Conservation (phyloP, 1,140 invertebrate species). For the Antheraea mylitta region DNA sequence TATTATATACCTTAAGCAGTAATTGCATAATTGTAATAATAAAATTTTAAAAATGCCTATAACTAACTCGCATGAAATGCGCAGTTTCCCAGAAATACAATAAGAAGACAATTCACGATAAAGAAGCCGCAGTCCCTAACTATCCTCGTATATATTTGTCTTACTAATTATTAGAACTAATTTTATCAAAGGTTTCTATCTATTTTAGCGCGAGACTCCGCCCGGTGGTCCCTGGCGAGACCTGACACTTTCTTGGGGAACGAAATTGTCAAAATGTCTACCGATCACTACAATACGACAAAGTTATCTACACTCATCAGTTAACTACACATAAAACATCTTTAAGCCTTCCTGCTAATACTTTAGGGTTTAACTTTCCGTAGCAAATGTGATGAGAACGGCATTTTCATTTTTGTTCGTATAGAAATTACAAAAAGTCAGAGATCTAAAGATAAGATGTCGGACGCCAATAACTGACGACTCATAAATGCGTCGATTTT, state of each 20-base stretch:
- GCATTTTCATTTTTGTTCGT: background rate
- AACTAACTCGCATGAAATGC: no score
- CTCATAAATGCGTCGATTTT: background rate
- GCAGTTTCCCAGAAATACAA: no score
- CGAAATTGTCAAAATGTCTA: slow-evolving; percentile 71
- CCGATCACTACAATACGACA: slow-evolving; percentile 44
- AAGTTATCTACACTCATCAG: background rate
- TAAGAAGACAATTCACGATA: no score
- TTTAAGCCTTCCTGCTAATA: background rate
- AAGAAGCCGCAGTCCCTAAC: no score
- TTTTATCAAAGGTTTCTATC: slow-evolving; percentile 47
- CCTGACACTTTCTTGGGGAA: slow-evolving; percentile 66
- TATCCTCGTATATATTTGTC: no score
- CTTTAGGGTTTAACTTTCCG: background rate
- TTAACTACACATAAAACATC: background rate
- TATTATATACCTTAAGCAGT: no score
- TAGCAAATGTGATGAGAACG: background rate
- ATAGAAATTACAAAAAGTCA: slow-evolving; percentile 1
- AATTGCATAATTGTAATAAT: no score
- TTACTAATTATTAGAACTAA: slow-evolving; percentile 54
- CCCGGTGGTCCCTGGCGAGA: slow-evolving; percentile 59
- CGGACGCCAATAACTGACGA: slow-evolving; percentile 42
- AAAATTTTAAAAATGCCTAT: no score
- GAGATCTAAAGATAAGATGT: slow-evolving; percentile 31
- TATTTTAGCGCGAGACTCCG: slow-evolving; percentile 37